Evolutionary conservation across 1,140 invertebrate species (phyloP).

Genomic region (Physella acuta): DNA sequence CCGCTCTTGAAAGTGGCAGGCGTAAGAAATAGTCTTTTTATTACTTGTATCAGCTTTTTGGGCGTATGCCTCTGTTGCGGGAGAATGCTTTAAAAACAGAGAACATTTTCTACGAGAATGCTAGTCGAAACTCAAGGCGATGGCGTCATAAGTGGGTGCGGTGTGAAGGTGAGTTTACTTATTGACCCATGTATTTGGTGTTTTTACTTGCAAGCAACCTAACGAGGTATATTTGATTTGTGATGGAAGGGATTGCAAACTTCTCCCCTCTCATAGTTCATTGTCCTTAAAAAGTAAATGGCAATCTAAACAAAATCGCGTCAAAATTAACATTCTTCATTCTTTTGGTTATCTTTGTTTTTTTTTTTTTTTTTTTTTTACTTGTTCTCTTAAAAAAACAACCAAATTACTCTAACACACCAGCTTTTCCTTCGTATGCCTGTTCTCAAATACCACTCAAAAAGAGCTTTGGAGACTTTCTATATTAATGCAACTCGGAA

Average conservation of each 20-base stretch:
- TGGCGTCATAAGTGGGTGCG: background rate
- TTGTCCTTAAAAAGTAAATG: too few species aligned
- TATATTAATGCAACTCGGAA: conserved; percentile 26
- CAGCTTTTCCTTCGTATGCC: conserved; percentile 24
- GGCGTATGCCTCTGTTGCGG: conserved; percentile 15
- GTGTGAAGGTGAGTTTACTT: background rate
- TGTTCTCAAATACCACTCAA: conserved; percentile 20
- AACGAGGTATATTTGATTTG: too few species aligned
- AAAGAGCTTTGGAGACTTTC: conserved; percentile 27
- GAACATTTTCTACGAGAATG: conserved; percentile 16
- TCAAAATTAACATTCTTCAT: too few species aligned
- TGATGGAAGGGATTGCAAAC: conserved; percentile 20
- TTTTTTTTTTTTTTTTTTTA: too few species aligned
- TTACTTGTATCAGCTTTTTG: conserved; percentile 11
- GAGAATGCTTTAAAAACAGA: conserved; percentile 3
- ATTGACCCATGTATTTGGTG: background rate
- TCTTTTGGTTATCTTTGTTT: too few species aligned
- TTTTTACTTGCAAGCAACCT: too few species aligned
- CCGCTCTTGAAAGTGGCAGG: too few species aligned
- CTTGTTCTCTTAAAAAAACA: conserved; percentile 6
- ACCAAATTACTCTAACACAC: conserved; percentile 12
- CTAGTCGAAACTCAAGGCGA: conserved; percentile 13
- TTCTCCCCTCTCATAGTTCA: too few species aligned
- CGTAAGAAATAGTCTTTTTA: background rate
- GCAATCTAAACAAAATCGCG: too few species aligned